Conservation (phyloP, 23 tunicate species). For the Ciona savignyi region DNA sequence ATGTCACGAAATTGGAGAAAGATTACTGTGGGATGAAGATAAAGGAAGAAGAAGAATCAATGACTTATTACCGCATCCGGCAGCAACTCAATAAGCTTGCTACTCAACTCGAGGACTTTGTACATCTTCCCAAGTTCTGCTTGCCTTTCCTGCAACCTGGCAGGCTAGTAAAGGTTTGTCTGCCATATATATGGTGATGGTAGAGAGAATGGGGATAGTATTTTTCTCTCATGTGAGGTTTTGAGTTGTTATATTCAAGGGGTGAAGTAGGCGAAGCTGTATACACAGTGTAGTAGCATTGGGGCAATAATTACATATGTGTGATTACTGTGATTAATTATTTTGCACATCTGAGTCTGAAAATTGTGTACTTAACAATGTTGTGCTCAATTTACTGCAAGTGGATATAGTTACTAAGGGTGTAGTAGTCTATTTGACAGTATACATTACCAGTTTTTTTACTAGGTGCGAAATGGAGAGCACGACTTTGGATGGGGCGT, state of each 20-base stretch:
- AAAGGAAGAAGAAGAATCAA: conserved; percentile 62
- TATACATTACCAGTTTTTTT: not conserved
- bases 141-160: conserved; percentile 87
- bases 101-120: conserved; percentile 55
- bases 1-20: conserved; percentile 32
- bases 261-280: too few species aligned
- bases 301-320: too few species aligned
- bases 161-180: conserved; percentile 67
- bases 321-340: too few species aligned
- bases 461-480: conserved; percentile 58
- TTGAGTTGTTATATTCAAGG: too few species aligned
- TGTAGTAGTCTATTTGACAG: not conserved
- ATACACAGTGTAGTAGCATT: too few species aligned
- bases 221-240: too few species aligned
- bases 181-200: too few species aligned
- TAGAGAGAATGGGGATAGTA: too few species aligned
- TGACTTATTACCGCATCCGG: conserved; percentile 78
- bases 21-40: conserved; percentile 34
- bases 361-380: conserved; percentile 80
- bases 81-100: conserved; percentile 76
- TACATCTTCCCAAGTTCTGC: conserved; percentile 71
- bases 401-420: conserved; percentile 53
- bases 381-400: conserved; percentile 82
- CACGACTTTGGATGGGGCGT: conserved; percentile 97
- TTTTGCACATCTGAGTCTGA: conserved; percentile 85